Evolutionary conservation across 1,140 invertebrate species (phyloP).

Genomic region (Leptinotarsa lineolata): DNA sequence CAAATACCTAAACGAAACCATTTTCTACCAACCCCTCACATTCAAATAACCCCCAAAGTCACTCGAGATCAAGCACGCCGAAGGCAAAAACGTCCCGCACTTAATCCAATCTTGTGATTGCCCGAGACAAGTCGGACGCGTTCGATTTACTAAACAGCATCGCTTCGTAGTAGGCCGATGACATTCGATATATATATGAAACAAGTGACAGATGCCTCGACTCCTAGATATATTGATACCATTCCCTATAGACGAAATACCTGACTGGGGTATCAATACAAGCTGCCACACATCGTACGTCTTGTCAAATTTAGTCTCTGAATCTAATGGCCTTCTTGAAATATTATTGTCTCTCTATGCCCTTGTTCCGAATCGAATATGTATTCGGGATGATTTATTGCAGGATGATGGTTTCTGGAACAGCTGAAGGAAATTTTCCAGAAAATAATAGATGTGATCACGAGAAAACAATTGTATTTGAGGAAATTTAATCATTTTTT

Average conservation of each 20-base stretch:
- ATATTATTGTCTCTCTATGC: conserved; percentile 42
- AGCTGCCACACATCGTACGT: conserved; percentile 42
- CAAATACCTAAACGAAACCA: background rate
- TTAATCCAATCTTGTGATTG: conserved; percentile 36
- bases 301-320: conserved; percentile 45
- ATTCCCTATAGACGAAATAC: conserved; percentile 43
- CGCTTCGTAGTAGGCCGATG: conserved; percentile 30
- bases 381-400: conserved; percentile 29
- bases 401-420: conserved; percentile 17
- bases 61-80: conserved; percentile 4
- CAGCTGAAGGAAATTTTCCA: conserved; percentile 12
- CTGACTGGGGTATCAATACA: conserved; percentile 46
- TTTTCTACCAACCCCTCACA: background rate
- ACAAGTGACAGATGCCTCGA: conserved; percentile 44
- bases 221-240: conserved; percentile 45
- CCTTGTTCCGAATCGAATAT: conserved; percentile 33
- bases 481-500: background rate
- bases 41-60: background rate
- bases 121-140: conserved; percentile 37
- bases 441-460: conserved; percentile 2
- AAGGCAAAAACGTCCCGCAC: conserved; percentile 19
- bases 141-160: conserved; percentile 39
- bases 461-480: background rate
- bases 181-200: conserved; percentile 45
- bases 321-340: conserved; percentile 45